A percentile compares a stretch with the other conserved stretches of the same genome.
Conservation (phyloP, 2,113 vertebrate genomes). For the Peromyscus polionotus region DNA sequence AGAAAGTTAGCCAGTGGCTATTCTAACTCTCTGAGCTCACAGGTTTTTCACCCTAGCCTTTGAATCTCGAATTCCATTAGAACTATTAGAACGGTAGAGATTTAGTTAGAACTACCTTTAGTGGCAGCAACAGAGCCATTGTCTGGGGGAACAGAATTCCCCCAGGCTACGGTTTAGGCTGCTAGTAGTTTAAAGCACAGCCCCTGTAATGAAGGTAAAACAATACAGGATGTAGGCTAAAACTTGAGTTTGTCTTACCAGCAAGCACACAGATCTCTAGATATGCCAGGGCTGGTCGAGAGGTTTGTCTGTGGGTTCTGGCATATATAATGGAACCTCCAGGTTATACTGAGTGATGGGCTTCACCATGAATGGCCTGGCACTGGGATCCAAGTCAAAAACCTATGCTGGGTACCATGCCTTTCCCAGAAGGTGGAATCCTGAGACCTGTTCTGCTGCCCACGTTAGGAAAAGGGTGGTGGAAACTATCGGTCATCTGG, state of each 20-base stretch:
- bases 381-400: neutral
- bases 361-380: neutral
- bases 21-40: no score
- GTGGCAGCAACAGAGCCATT: no score
- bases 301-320: neutral
- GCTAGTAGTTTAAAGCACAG: no score
- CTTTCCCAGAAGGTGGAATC: neutral
- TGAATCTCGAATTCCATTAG: no score
- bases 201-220: no score
- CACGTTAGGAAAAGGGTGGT: neutral
- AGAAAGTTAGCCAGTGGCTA: no score
- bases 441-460: neutral
- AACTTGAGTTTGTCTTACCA: neutral
- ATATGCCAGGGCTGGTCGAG: neutral
- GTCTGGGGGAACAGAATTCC: no score
- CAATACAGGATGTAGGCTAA: neutral
- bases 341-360: neutral
- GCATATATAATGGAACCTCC: neutral
- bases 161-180: no score
- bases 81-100: no score
- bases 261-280: neutral
- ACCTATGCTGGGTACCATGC: neutral
- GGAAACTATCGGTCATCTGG: neutral
- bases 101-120: no score
- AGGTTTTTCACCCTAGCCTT: no score